Base-by-base conservation (phyloP, 2,888 invertebrate genomes). In the Eledona agricola region DNA sequence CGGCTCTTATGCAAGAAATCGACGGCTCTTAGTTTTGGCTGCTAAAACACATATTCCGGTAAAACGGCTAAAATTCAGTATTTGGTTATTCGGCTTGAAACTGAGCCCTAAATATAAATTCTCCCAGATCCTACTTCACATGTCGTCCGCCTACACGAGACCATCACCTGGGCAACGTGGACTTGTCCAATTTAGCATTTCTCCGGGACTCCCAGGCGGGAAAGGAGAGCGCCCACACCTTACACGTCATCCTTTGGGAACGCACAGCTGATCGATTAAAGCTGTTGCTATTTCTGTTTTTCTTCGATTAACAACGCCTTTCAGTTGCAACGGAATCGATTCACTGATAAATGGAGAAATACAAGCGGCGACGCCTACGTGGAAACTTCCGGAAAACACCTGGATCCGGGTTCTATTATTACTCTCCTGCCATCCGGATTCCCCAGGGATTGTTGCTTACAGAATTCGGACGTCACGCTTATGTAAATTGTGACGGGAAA, bases 81-180 rank as follows among this genome's bases (percentile, higher is more conserved):
- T n/a, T n/a, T n/a, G n/a, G n/a, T n/a, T n/a, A n/a, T n/a, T n/a
- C n/a, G n/a, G n/a, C n/a, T n/a, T n/a, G n/a, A n/a, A n/a, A n/a
- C n/a, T n/a, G n/a, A n/a, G n/a, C n/a, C n/a, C 28, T 40, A 40
- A 40, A 40, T 15, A 40, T 19, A 28, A 11, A 40, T 2, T n/a
- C 11, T 40, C 28, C 40, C 17, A 17, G 17, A 28, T 28, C 12
- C 19, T 40, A 40, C 28, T 40, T 42, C 42, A 31, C 22, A 42
- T 42, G 31, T 42, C 12, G 15, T 6, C 29, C 29, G 42, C 42
- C 42, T 28, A 42, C 42, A 29, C 29, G 15, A 17, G 10, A 17
- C 10, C 28, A 17, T 42, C 42, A 31, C 42, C 42, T 42, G 42
- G 42, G 31, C 29, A 42, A 42, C 42, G 22, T 15, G 42, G 13